phyloP scores from a whole-genome alignment of 2,888 invertebrate species.

The Metellina segmentata region DNA sequence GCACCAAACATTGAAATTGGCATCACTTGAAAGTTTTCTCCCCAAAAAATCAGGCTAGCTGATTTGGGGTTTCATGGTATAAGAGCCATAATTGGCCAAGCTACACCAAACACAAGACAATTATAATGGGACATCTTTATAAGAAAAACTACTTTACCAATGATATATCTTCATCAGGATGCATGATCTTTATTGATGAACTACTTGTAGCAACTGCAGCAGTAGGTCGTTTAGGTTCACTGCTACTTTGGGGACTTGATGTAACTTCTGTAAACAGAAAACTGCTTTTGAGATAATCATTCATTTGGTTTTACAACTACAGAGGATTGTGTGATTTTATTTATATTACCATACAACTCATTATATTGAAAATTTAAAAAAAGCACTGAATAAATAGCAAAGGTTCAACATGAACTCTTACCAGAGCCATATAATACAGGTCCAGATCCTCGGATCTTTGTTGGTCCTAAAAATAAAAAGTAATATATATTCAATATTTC shows the following conservation, averaged over 20 bases:
- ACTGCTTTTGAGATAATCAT: background rate
- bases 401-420: background rate
- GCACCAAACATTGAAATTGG: too few species aligned
- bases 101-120: background rate
- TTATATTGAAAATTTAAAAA: background rate
- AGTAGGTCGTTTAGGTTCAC: constrained; percentile 59
- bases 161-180: constrained; percentile 96
- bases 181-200: constrained; percentile 93
- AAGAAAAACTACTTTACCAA: constrained; percentile 80
- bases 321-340: background rate
- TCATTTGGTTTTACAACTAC: background rate
- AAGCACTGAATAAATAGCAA: background rate
- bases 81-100: too few species aligned
- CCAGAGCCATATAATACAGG: constrained; percentile 56
- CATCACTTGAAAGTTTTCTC: too few species aligned
- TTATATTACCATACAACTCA: background rate
- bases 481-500: background rate
- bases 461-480: constrained; percentile 24
- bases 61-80: too few species aligned
- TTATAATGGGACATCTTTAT: too few species aligned
- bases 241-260: constrained; percentile 62
- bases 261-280: constrained; percentile 44
- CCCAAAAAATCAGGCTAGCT: too few species aligned
- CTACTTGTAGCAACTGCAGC: constrained; percentile 89
- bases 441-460: constrained; percentile 35